Evolutionary conservation across 2,888 invertebrate genomes (phyloP).

Genomic region (Apamea crenata): DNA sequence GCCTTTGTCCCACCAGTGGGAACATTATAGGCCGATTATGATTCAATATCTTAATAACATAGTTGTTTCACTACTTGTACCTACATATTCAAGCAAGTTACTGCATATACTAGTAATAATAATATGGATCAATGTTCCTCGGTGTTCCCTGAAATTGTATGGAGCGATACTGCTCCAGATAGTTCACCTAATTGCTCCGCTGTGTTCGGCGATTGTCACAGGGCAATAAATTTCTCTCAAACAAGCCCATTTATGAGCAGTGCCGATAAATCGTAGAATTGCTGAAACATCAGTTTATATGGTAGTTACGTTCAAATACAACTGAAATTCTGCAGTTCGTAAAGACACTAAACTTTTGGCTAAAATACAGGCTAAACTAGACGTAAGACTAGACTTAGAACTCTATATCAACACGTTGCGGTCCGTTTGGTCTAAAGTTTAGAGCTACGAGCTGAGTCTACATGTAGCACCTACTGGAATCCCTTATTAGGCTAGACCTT

Average conservation of each 20-base stretch:
- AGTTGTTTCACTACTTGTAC: too few species aligned
- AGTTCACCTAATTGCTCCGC: constrained; percentile 51
- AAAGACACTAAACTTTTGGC: neutral
- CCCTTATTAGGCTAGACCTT: neutral
- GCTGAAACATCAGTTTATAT: constrained; percentile 23
- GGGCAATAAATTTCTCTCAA: constrained; percentile 51
- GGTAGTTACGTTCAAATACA: constrained; percentile 15
- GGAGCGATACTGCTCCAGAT: constrained; percentile 28
- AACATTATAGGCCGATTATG: too few species aligned
- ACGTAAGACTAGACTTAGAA: constrained; percentile 34
- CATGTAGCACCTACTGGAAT: constrained; percentile 9
- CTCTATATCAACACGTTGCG: constrained; percentile 33
- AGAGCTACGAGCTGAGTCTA: constrained; percentile 20
- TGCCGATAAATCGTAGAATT: constrained; percentile 34
- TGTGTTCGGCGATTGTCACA: constrained; percentile 46
- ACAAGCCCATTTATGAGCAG: constrained; percentile 54
- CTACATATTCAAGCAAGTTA: neutral
- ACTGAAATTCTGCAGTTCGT: constrained; percentile 8
- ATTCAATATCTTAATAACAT: too few species aligned
- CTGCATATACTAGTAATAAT: neutral
- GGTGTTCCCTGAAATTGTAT: constrained; percentile 2
- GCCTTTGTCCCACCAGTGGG: too few species aligned
- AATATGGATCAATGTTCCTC: constrained; percentile 1
- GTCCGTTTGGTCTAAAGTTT: constrained; percentile 37
- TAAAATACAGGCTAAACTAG: constrained; percentile 23